A percentile compares a stretch with the other conserved stretches of the same genome.
These are phyloP conservation scores for Drosophila putrida DNA, from an alignment of 2,888 invertebrate genomes.

Conservation along the genomic window DNA sequence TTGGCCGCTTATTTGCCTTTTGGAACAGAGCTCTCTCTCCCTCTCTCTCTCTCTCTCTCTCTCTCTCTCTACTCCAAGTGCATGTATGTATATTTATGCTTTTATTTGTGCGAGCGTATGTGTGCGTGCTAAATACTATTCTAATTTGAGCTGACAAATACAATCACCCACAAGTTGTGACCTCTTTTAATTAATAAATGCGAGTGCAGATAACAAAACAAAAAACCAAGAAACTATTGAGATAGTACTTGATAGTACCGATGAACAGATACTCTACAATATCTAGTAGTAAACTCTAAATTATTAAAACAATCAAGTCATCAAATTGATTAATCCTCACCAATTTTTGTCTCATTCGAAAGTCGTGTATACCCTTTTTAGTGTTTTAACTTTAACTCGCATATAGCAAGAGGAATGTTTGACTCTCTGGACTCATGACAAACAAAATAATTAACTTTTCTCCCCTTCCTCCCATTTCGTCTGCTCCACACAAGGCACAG, in stretches of 20 bases:
- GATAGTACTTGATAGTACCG: neutral
- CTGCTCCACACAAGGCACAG: neutral
- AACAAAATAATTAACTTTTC: slow-evolving; percentile 13
- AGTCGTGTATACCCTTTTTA: neutral
- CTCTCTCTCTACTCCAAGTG: neutral
- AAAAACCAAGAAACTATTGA: neutral
- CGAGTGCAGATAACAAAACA: slow-evolving; percentile 35
- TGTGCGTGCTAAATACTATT: slow-evolving; percentile 30
- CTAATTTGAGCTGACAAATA: slow-evolving; percentile 50
- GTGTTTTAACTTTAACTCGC: neutral
- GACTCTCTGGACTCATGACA: neutral
- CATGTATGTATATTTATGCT: slow-evolving; percentile 2
- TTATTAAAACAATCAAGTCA: neutral
- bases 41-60: too few relatives aligned
- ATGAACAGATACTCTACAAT: slow-evolving; percentile 2
- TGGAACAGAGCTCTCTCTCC: slow-evolving; percentile 39
- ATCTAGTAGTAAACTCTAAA: too few relatives aligned
- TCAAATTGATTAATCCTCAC: too few relatives aligned
- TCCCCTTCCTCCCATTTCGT: neutral
- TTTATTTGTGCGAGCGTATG: neutral
- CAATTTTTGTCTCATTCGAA: neutral
- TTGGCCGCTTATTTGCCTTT: slow-evolving; percentile 74
- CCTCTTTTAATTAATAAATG: slow-evolving; percentile 64
- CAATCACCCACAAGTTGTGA: slow-evolving; percentile 35
- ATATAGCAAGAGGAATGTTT: neutral